phyloP scores from a whole-genome alignment of 1,140 invertebrate species.

The Lamellibrachia luymesi region DNA sequence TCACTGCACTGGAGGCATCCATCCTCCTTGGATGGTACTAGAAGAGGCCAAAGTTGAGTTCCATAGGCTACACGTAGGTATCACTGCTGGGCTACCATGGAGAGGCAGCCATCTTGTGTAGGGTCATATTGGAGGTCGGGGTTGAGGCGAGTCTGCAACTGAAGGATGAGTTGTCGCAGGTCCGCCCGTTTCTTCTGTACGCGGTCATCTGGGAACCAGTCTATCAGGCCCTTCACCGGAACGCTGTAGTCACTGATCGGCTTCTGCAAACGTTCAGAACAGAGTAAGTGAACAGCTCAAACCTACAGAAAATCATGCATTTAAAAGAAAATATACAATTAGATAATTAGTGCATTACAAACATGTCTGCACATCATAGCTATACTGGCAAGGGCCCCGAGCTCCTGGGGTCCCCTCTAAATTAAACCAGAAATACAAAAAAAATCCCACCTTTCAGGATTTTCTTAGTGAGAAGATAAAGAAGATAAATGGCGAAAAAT shows the following conservation, averaged over 20 bases:
- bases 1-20: neutral
- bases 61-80: neutral
- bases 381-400: too few species aligned
- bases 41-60: too few species aligned
- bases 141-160: conserved; percentile 49
- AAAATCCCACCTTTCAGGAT: too few species aligned
- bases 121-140: conserved; percentile 25
- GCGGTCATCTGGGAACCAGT: conserved; percentile 55
- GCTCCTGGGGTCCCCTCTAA: too few species aligned
- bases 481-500: too few species aligned
- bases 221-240: conserved; percentile 33
- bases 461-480: too few species aligned
- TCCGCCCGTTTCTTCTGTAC: conserved; percentile 52
- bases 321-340: too few species aligned
- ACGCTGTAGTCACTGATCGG: conserved; percentile 14
- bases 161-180: conserved; percentile 53
- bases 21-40: neutral
- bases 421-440: too few species aligned
- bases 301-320: neutral
- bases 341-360: too few species aligned
- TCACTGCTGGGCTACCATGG: neutral
- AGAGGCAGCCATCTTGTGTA: conserved; percentile 20
- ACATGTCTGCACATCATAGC: too few species aligned
- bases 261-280: neutral
- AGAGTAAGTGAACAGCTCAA: neutral